Evolutionary conservation across 2,797 vertebrate species (phyloP).

Genomic region (Falco naumanni): DNA sequence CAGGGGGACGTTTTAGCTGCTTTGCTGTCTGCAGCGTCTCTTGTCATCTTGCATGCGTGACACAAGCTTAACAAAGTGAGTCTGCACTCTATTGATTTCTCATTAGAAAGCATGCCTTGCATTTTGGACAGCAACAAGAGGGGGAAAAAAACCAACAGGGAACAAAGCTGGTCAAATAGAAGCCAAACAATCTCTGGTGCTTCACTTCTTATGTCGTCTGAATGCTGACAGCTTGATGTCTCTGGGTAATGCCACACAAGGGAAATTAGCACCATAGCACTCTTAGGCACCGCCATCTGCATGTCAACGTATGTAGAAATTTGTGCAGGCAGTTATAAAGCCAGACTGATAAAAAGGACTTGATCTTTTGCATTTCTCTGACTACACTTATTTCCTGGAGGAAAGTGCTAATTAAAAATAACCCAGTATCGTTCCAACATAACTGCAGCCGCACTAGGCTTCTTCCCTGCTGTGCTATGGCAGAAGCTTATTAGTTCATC

Average conservation of each 20-base stretch:
- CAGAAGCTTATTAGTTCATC: slow-evolving; percentile 21
- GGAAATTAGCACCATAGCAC: slow-evolving; percentile 66
- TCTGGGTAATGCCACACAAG: slow-evolving; percentile 48
- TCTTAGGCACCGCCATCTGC: slow-evolving; percentile 68
- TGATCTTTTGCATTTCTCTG: neutral
- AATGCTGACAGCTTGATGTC: slow-evolving; percentile 63
- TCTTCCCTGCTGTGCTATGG: neutral
- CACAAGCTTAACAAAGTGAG: neutral
- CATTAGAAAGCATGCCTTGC: neutral
- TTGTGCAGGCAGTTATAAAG: slow-evolving; percentile 4
- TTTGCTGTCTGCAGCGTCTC: neutral
- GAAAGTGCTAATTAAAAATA: slow-evolving; percentile 40
- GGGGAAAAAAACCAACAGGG: neutral
- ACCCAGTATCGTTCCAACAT: neutral
- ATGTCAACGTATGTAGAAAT: slow-evolving; percentile 10
- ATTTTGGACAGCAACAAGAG: neutral
- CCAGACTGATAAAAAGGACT: slow-evolving; percentile 23
- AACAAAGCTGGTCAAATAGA: neutral
- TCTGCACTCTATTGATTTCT: slow-evolving; percentile 3
- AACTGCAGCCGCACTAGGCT: neutral
- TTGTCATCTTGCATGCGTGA: neutral
- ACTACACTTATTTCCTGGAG: slow-evolving; percentile 12
- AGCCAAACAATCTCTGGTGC: neutral
- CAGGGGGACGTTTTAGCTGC: neutral
- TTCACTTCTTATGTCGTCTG: neutral